phyloP scores from a whole-genome alignment of 1,140 invertebrate genomes.

The Drosophila tani region DNA sequence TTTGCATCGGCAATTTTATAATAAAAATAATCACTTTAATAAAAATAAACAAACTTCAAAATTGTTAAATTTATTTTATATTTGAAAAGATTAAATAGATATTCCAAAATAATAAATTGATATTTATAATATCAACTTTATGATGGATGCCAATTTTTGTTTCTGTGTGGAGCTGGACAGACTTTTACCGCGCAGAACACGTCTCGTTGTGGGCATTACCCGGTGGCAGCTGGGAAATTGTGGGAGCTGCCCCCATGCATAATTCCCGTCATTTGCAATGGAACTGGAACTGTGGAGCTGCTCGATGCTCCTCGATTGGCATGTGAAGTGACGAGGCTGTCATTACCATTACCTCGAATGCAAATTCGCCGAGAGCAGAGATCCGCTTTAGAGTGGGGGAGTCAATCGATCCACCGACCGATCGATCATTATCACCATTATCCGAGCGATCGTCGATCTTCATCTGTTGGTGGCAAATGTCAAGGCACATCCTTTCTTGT shows the following conservation, averaged over 20 bases:
- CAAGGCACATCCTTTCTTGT: conserved; percentile 74
- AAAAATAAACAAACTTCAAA: no score
- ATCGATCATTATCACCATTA: conserved; percentile 70
- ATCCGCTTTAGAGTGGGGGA: conserved; percentile 35
- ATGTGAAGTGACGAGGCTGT: conserved; percentile 59
- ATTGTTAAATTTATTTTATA: no score
- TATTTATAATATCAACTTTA: not conserved
- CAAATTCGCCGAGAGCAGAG: conserved; percentile 44
- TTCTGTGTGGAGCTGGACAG: conserved; percentile 3
- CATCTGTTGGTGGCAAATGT: conserved; percentile 64
- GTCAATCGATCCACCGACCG: conserved; percentile 24
- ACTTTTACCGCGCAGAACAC: conserved; percentile 67
- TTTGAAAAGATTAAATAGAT: no score
- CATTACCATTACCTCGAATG: conserved; percentile 71
- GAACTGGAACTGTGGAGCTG: conserved; percentile 43
- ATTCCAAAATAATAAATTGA: not conserved
- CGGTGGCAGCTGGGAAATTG: conserved; percentile 39
- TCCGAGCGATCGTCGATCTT: conserved; percentile 43
- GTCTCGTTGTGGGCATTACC: conserved; percentile 71
- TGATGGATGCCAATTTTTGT: not conserved
- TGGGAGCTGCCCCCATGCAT: conserved; percentile 29
- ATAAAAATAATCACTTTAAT: no score
- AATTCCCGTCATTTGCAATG: conserved; percentile 71
- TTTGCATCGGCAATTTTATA: no score
- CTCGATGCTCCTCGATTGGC: conserved; percentile 13